phyloP scores from a whole-genome alignment of 2,888 invertebrate genomes.

The Eupithecia vulgata region DNA sequence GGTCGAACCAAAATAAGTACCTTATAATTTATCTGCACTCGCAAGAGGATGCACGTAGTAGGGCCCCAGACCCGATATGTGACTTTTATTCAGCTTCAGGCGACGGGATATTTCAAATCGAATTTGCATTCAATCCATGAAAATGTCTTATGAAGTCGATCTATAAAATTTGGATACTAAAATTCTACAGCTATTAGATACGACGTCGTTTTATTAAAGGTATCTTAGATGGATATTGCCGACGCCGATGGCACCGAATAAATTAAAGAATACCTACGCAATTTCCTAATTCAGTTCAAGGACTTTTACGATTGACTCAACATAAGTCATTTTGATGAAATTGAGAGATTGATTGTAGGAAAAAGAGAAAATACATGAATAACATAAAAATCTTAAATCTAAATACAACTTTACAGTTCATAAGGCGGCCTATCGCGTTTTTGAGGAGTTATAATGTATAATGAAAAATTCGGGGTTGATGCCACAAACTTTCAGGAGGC shows the following conservation, averaged over 20 bases:
- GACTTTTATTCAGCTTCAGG: slow-evolving; percentile 60
- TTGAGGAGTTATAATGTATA: no score
- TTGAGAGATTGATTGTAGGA: no score
- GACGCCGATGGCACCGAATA: slow-evolving; percentile 25
- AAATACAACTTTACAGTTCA: no score
- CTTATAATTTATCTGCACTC: not conserved
- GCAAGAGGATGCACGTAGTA: slow-evolving; percentile 13
- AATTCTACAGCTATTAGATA: slow-evolving; percentile 42
- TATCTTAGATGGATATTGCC: slow-evolving; percentile 37
- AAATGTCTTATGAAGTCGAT: slow-evolving; percentile 48
- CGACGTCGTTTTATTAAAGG: slow-evolving; percentile 43
- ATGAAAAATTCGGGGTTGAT: no score
- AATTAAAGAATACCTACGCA: not conserved
- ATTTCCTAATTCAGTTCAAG: not conserved
- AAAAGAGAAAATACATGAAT: no score
- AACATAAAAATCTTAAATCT: no score
- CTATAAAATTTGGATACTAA: slow-evolving; percentile 42
- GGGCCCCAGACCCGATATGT: slow-evolving; percentile 53
- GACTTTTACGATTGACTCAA: not conserved
- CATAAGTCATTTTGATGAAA: not conserved
- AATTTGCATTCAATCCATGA: slow-evolving; percentile 56
- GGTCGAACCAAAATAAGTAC: not conserved
- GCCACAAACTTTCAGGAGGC: no score
- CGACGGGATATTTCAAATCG: slow-evolving; percentile 59
- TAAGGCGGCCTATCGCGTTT: no score